Percentiles rank a stretch among this genome's conserved stretches.
These are phyloP conservation scores for Camponotus floridanus DNA, from an alignment of 1,140 invertebrate genomes.

Conservation along the genomic window DNA sequence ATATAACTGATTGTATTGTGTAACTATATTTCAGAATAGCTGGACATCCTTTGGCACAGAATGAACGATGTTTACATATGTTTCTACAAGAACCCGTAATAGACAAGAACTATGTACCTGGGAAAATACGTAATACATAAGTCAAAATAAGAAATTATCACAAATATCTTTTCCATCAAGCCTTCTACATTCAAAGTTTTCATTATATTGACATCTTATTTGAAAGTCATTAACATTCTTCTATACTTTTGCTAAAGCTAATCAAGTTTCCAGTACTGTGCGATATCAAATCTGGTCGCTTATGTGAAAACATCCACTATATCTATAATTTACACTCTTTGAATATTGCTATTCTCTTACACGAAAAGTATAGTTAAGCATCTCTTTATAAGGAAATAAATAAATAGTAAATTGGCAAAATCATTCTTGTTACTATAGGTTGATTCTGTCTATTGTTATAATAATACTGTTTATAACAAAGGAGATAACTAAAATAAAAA, in stretches of 20 bases:
- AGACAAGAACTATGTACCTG: constrained; percentile 99
- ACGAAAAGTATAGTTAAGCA: constrained; percentile 34
- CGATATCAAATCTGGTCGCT: constrained; percentile 54
- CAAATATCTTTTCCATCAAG: constrained; percentile 72
- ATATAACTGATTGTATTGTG: constrained; percentile 3
- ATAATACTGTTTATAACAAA: constrained; percentile 58
- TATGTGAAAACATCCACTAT: constrained; percentile 21
- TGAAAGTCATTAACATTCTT: constrained; percentile 62
- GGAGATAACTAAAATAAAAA: constrained; percentile 53
- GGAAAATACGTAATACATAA: constrained; percentile 99
- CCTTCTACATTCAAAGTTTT: constrained; percentile 63
- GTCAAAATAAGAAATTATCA: constrained; percentile 67
- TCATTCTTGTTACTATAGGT: constrained; percentile 47
- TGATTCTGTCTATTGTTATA: constrained; percentile 52
- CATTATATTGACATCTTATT: constrained; percentile 64
- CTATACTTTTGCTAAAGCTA: constrained; percentile 64
- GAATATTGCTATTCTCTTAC: constrained; percentile 44
- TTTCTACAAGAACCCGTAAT: constrained; percentile 99
- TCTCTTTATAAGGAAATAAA: constrained; percentile 51
- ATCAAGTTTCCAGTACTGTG: constrained; percentile 63
- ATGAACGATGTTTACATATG: constrained; percentile 99
- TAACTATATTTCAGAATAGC: constrained; percentile 92
- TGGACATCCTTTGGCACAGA: constrained; percentile 99
- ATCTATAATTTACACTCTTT: constrained; percentile 36
- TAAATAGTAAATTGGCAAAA: constrained; percentile 53